Conservation (phyloP, 2,113 vertebrate genomes). For the Syngnathoides biaculeatus region DNA sequence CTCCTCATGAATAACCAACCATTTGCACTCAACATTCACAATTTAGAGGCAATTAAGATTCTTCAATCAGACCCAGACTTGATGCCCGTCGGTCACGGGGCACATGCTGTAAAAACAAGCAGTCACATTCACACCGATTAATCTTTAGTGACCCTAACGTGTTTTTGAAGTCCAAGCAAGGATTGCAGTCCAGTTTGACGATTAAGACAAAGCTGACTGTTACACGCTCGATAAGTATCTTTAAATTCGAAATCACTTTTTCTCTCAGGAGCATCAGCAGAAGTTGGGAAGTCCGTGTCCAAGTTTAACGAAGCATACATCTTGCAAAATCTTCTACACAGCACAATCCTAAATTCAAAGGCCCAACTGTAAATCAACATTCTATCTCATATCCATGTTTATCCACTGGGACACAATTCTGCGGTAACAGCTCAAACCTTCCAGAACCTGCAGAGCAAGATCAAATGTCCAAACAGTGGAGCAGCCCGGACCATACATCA, state of each 20-base stretch:
- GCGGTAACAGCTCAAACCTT: neutral
- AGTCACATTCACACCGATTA: neutral
- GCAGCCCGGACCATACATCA: conserved; percentile 59
- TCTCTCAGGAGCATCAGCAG: neutral
- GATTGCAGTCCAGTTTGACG: neutral
- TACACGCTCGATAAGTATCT: neutral
- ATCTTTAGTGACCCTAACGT: neutral
- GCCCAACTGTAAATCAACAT: conserved; percentile 20
- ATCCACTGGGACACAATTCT: neutral
- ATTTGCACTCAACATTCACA: no score
- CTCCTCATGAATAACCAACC: no score
- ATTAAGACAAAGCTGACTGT: neutral
- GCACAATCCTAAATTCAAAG: conserved; percentile 1
- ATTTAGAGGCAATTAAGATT: no score
- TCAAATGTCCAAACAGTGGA: conserved; percentile 60
- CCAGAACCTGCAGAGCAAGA: conserved; percentile 43
- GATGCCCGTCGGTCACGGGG: neutral
- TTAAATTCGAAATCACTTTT: neutral
- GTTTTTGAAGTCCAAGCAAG: neutral
- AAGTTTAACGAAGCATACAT: neutral
- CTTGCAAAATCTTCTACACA: neutral
- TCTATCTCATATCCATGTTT: conserved; percentile 8
- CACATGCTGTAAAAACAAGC: neutral
- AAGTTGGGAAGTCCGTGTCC: neutral
- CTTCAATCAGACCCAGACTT: no score